Base-by-base conservation (phyloP, 2,113 vertebrate genomes). In the Penelope pileata region DNA sequence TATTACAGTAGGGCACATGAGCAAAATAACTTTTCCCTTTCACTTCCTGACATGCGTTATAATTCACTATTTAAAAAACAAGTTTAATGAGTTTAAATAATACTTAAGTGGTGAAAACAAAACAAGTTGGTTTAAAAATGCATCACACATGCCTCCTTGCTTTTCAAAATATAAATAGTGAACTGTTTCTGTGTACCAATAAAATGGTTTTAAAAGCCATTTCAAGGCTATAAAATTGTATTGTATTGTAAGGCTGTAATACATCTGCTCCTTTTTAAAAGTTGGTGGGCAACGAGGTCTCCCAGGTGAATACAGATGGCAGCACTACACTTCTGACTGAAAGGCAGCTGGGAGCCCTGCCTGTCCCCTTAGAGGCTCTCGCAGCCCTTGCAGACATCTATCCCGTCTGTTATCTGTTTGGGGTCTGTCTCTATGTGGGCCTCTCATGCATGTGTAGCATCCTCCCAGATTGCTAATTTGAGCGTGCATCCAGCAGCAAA, bases 1-100 rank as follows among this genome's bases (percentile, higher is more conserved):
- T 85, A 40, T 93, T 43, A n/a, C 75, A 89, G 86, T 84, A 90
- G 91, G 45, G 72, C 59, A 74, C 42, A 53, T 7, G 32, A 89
- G 43, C 51, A 91, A 66, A 90, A 62, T 27, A 83, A 92, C 38
- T 87, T 70, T 62, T 69, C 70, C 10, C 38, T 62, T 69, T 69
- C 24, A 51, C 50, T 93, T 95, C 36, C 47, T 90, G 10, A 14
- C 38, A 73, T 6, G 13, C 34, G 27, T 50, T 91, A 9, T 40
- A 95, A 32, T 64, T 91, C 29, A 66, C 24, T 69, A 68, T 36
- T 48, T 68, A 22, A 91, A 92, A 67, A 22, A 40, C 42, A 10
- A 62, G 7, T 81, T 83, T 88, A 64, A 40, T 48, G 13, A 62
- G 6, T 81, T 84, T 86, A 64, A 78, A 21, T 74, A 67, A 54